A percentile compares a stretch with the other conserved stretches of the same genome.
Conservation (phyloP, 2,797 vertebrate genomes). For the Lindbergichthys nudifrons region DNA sequence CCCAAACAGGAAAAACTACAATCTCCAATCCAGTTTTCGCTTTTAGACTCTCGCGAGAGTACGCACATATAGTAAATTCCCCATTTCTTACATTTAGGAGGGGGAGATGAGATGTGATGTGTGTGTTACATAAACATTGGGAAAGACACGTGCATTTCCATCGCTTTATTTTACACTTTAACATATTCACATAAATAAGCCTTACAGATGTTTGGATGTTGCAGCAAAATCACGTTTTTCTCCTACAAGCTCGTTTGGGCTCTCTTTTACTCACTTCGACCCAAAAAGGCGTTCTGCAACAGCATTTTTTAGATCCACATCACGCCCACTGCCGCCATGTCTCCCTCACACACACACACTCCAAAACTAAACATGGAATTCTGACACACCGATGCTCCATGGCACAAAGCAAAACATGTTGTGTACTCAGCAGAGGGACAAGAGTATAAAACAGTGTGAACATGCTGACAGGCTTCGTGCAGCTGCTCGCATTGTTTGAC, state of each 20-base stretch:
- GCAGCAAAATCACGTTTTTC: conserved; percentile 24
- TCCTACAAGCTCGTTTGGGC: neutral
- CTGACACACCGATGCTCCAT: conserved; percentile 26
- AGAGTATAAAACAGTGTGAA: conserved; percentile 69
- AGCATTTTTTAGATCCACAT: conserved; percentile 31
- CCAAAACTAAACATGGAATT: conserved; percentile 71
- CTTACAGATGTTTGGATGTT: conserved; percentile 4
- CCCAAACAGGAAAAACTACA: conserved; percentile 74
- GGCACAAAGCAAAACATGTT: conserved; percentile 25
- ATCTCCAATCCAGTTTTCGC: conserved; percentile 48
- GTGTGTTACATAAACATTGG: conserved; percentile 75
- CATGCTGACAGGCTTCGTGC: conserved; percentile 14
- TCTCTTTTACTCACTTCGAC: conserved; percentile 17
- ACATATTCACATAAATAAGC: conserved; percentile 20
- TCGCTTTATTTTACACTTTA: conserved; percentile 58
- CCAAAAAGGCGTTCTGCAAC: conserved; percentile 29
- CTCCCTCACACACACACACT: conserved; percentile 31
- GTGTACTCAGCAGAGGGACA: conserved; percentile 36
- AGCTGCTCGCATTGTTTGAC: conserved; percentile 54
- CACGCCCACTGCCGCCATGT: conserved; percentile 65
- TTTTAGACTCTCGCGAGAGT: conserved; percentile 77
- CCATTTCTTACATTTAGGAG: conserved; percentile 67
- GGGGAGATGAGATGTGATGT: conserved; percentile 48
- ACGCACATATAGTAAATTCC: conserved; percentile 35
- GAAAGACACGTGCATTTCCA: conserved; percentile 40